Evolutionary conservation across 2,888 invertebrate genomes (phyloP).

Genomic region (Diplazon laetatorius): DNA sequence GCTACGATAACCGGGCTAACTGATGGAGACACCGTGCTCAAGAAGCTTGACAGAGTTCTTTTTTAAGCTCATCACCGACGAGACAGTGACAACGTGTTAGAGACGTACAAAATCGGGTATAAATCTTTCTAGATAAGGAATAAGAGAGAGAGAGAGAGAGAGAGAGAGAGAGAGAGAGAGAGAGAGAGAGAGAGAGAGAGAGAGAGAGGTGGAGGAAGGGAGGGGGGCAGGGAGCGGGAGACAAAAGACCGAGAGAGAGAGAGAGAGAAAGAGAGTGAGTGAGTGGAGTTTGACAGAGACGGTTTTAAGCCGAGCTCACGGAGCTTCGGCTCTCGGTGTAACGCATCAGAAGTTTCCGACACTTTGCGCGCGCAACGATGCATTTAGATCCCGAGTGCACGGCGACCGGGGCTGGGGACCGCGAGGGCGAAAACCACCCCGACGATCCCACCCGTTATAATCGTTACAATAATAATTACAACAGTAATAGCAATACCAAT

Average conservation of each 20-base stretch:
- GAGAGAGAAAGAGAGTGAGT: conserved; percentile 36
- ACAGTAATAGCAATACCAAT: conserved; percentile 27
- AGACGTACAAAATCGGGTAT: conserved; percentile 64
- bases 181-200: conserved; percentile 37
- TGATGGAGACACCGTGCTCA: neutral
- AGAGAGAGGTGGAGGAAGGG: conserved; percentile 30
- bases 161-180: conserved; percentile 29
- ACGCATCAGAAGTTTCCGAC: conserved; percentile 63
- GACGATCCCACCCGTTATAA: conserved; percentile 1
- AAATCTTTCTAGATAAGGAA: conserved; percentile 65
- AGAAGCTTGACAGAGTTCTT: too few relatives aligned
- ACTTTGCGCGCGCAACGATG: conserved; percentile 64
- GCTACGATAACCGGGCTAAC: neutral
- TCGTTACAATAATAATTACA: conserved; percentile 8
- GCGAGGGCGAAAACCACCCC: conserved; percentile 45
- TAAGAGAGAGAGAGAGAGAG: conserved; percentile 11
- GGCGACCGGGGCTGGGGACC: conserved; percentile 43
- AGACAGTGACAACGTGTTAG: conserved; percentile 36
- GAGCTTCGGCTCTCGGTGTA: conserved; percentile 19
- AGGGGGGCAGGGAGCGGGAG: conserved; percentile 9
- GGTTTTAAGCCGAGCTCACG: conserved; percentile 10
- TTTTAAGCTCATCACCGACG: conserved; percentile 34
- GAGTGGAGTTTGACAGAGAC: conserved; percentile 15
- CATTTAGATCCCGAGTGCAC: conserved; percentile 61
- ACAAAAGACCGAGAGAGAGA: conserved; percentile 36